Percentiles rank a stretch among this genome's conserved stretches.
phyloP scores from a whole-genome alignment of 2,888 invertebrate species.

The Morpho achilles region DNA sequence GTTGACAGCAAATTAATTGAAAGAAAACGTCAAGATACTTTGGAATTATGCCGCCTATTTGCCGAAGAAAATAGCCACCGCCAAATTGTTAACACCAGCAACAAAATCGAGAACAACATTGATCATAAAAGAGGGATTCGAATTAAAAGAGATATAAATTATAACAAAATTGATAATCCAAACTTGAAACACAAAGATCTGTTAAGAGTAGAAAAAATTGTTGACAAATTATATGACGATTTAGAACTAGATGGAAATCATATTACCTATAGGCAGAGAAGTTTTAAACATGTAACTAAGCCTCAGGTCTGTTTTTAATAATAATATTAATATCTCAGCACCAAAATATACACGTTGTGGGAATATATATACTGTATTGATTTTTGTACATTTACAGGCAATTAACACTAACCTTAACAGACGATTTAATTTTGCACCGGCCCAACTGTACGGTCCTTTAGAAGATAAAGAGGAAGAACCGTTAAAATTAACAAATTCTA shows the following conservation, averaged over 20 bases:
- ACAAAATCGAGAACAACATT: neutral
- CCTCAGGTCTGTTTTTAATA: no score
- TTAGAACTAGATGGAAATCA: conserved; percentile 36
- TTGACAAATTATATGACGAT: conserved; percentile 61
- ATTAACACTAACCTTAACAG: conserved; percentile 32
- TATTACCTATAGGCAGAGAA: conserved; percentile 42
- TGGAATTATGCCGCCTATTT: conserved; percentile 62
- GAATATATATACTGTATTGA: no score
- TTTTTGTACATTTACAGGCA: conserved; percentile 17
- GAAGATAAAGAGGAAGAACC: conserved; percentile 1
- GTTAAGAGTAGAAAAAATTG: conserved; percentile 49
- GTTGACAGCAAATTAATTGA: conserved; percentile 55
- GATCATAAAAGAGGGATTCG: conserved; percentile 1
- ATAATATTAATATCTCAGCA: no score
- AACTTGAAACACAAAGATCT: conserved; percentile 37
- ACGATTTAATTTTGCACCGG: conserved; percentile 51
- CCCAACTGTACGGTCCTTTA: conserved; percentile 32
- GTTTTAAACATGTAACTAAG: conserved; percentile 18
- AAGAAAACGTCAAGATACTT: conserved; percentile 57
- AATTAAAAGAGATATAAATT: conserved; percentile 19
- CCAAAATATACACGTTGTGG: no score
- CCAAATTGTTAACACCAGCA: conserved; percentile 2
- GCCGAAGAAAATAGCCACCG: conserved; percentile 44
- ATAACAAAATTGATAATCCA: conserved; percentile 20
- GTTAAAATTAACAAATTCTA: neutral